Base-by-base conservation (phyloP, 2,888 invertebrate genomes). In the Portevinia maculata region DNA sequence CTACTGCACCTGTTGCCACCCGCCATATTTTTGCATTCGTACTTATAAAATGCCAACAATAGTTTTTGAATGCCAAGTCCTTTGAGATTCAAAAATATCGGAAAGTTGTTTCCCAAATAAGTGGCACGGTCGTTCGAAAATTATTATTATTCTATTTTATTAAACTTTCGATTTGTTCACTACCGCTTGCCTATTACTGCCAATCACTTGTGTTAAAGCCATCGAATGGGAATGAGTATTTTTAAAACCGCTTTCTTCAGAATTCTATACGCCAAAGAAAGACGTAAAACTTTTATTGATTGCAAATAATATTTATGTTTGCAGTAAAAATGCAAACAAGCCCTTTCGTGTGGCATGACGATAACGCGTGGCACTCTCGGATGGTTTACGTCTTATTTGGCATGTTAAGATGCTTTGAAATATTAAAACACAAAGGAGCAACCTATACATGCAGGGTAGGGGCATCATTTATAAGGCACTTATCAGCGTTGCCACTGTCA, bases 191-290 rank as follows among this genome's bases (percentile, higher is more conserved):
- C 24, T n/a, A 7, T 59, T 60, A 60, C 46, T 60, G 60, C 5
- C 46, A 60, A 5, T 34, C 19, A 60, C 44, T 30, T 4, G 19
- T 30, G 13, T 57, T 44, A 19, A n/a, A 2, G n/a, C 15, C 19
- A 8, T 15, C 6, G 9, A 34, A 34, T 19, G 13, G 32, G 19
- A 46, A 34, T 46, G 19, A 7, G 13, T 11, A 13, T 28, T 50
- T 50, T 50, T 15, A 48, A 62, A 62, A 24, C 48, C 21, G 34
- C 48, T 62, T 62, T 37, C 37, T 37, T 62, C 34, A 62, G 62
- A 6, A 0, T 34, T 59, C 41, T 44, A 30, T 41, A n/a, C 7
- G 30, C 44, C 37, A 11, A 28, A 13, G 19, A 1, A n/a, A 19
- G 34, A 17, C 15, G 24, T 24, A 50, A 48, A 50, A 28, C 11